Conservation (phyloP, 2,113 vertebrate species). For the Pao palembangensis region DNA sequence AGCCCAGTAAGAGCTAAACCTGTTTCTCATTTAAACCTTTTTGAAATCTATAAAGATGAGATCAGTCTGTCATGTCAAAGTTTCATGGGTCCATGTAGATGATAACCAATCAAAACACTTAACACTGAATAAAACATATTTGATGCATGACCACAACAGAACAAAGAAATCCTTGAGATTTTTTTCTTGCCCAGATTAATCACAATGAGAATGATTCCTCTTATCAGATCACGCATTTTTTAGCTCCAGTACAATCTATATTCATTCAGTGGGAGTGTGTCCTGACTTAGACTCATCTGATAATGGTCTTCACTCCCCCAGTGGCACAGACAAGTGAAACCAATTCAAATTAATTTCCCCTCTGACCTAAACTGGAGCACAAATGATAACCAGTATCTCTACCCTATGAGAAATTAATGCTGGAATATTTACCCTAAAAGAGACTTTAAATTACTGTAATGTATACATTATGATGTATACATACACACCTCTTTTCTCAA, state of each 20-base stretch:
- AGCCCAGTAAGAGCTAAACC: neutral
- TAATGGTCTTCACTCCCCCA: neutral
- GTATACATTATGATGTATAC: too few species aligned
- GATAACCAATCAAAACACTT: too few species aligned
- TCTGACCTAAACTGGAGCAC: neutral
- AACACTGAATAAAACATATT: too few species aligned
- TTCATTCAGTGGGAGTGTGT: neutral
- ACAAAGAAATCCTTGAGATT: neutral
- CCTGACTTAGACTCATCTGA: conserved; percentile 6
- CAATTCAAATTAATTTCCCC: neutral
- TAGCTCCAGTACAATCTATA: neutral
- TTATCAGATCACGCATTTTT: neutral
- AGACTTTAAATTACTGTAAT: neutral
- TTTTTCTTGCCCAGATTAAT: neutral
- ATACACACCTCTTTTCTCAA: conserved; percentile 5
- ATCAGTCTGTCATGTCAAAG: neutral
- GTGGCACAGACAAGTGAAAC: neutral
- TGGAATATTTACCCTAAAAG: too few species aligned
- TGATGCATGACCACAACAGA: neutral
- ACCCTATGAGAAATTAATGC: neutral
- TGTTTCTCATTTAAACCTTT: too few species aligned
- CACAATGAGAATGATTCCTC: neutral
- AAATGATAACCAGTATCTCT: neutral
- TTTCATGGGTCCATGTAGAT: too few species aligned
- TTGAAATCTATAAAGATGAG: neutral